phyloP scores from a whole-genome alignment of 2,113 vertebrate species.

The Parotia lawesii region DNA sequence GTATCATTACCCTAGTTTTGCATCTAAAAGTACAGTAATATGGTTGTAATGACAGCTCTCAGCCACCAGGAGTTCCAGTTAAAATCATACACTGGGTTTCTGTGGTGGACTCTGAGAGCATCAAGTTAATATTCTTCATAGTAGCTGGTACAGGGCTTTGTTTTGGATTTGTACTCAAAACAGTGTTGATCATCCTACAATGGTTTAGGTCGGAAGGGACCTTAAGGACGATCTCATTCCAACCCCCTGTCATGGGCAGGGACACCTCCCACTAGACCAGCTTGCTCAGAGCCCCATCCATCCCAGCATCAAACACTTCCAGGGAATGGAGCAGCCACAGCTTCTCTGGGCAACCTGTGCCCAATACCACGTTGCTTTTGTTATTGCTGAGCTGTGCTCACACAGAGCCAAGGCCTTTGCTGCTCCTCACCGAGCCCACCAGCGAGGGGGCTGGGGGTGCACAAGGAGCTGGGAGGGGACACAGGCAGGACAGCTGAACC shows the following conservation, averaged over 20 bases:
- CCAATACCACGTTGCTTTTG: background rate
- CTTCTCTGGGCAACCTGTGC: background rate
- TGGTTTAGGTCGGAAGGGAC: background rate
- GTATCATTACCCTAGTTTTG: background rate
- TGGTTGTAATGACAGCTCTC: background rate
- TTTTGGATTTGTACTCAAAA: background rate
- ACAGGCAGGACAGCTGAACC: background rate
- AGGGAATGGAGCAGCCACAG: background rate
- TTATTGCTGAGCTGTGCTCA: background rate
- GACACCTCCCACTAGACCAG: background rate
- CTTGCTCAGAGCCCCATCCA: background rate
- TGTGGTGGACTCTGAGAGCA: background rate
- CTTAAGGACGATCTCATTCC: background rate
- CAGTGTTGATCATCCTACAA: background rate
- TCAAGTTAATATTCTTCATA: background rate
- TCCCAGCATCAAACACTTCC: accelerated
- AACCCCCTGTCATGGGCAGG: background rate
- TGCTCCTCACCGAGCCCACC: background rate
- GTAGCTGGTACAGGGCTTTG: background rate
- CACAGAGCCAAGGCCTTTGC: background rate
- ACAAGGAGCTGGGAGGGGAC: background rate
- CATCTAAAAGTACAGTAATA: background rate
- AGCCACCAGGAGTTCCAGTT: background rate
- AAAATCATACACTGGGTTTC: background rate
- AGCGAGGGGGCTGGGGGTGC: accelerated